These are phyloP conservation scores for Anser cygnoides DNA, from an alignment of 2,113 vertebrate genomes.

Conservation along the genomic window DNA sequence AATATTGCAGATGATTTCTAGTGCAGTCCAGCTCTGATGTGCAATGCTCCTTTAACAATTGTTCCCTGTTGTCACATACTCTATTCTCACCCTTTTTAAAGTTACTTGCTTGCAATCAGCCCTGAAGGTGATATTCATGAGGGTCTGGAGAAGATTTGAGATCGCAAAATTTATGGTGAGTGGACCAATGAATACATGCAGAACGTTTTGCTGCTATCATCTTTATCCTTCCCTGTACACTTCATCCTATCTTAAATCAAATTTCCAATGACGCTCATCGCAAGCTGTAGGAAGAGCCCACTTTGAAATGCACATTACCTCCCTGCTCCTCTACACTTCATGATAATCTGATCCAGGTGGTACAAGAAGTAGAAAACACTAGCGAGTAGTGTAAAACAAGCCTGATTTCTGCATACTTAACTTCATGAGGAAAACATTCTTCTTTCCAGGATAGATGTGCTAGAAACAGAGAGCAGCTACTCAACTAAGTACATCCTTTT, in stretches of 20 bases:
- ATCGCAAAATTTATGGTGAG: not conserved
- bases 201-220: not conserved
- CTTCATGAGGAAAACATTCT: not conserved
- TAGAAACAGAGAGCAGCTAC: not conserved
- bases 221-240: not conserved
- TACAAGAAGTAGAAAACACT: not conserved
- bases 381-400: not conserved
- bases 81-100: not conserved
- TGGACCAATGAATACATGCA: not conserved
- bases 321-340: not conserved
- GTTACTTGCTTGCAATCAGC: not conserved
- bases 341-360: not conserved
- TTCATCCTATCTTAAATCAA: not conserved
- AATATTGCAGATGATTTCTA: slow-evolving; percentile 45
- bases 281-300: not conserved
- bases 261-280: not conserved
- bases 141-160: not conserved
- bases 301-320: rapidly evolving
- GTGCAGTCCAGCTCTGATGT: not conserved
- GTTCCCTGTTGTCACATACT: not conserved
- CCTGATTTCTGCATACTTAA: not conserved
- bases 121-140: not conserved
- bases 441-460: not conserved
- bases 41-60: not conserved
- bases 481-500: not conserved